Evolutionary conservation across 1,140 invertebrate genomes (phyloP).

Genomic region (Drosophila rufa): DNA sequence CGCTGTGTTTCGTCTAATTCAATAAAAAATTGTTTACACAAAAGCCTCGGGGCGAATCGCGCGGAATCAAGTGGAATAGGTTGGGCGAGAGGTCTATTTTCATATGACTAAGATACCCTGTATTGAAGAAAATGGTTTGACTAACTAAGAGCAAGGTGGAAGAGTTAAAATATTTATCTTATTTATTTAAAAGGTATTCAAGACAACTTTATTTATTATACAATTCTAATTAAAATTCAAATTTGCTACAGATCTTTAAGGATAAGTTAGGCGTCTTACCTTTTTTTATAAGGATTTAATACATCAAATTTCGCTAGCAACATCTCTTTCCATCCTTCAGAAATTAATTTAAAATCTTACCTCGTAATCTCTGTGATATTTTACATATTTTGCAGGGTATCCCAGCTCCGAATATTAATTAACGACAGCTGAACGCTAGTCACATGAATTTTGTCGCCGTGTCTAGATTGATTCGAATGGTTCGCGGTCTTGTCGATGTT

Average conservation of each 20-base stretch:
- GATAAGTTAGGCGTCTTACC: too few relatives aligned
- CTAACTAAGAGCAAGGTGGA: not conserved
- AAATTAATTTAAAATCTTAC: not conserved
- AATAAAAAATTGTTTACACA: constrained; percentile 78
- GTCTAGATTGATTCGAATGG: constrained; percentile 76
- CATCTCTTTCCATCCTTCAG: not conserved
- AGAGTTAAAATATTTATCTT: not conserved
- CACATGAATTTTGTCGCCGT: constrained; percentile 79
- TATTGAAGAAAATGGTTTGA: not conserved
- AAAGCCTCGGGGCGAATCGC: constrained; percentile 41
- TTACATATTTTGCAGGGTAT: constrained; percentile 25
- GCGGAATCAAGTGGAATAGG: constrained; percentile 47
- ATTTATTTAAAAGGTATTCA: not conserved
- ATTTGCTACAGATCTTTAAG: too few relatives aligned
- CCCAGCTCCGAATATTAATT: not conserved
- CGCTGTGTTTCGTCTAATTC: constrained; percentile 49
- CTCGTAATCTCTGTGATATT: not conserved
- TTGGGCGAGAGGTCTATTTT: constrained; percentile 51
- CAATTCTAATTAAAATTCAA: too few relatives aligned
- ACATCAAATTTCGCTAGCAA: not conserved
- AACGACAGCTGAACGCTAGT: constrained; percentile 26
- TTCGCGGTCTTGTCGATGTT: constrained; percentile 51
- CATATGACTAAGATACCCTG: constrained; percentile 49
- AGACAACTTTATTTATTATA: too few relatives aligned
- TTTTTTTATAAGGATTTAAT: too few relatives aligned